A percentile compares a stretch with the other conserved stretches of the same genome.
Conservation (phyloP, 2,797 vertebrate species). For the Pampus argenteus region DNA sequence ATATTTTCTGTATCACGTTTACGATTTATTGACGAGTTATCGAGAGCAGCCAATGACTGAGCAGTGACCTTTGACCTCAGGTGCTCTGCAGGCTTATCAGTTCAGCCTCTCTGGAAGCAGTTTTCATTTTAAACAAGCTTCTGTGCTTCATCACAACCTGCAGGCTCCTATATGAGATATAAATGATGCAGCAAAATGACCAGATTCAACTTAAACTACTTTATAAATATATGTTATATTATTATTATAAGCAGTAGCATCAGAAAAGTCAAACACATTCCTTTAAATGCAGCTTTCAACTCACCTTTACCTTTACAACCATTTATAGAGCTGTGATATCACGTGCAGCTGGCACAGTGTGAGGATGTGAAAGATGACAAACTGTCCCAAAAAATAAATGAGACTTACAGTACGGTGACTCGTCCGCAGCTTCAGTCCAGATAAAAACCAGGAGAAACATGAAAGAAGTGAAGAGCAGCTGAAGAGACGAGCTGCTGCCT, state of each 20-base stretch:
- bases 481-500: conserved; percentile 38
- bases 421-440: conserved; percentile 6
- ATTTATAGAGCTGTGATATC: background rate
- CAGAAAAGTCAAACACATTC: background rate
- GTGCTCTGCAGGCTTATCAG: background rate
- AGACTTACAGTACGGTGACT: conserved; percentile 55
- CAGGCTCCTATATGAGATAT: background rate
- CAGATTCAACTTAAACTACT: background rate
- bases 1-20: too few species aligned
- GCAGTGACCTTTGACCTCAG: background rate
- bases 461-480: conserved; percentile 9
- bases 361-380: conserved; percentile 10
- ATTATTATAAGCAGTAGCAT: background rate
- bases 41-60: too few species aligned
- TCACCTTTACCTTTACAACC: too few species aligned
- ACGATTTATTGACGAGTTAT: too few species aligned
- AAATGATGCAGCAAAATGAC: background rate
- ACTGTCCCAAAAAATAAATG: background rate
- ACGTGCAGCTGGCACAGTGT: background rate
- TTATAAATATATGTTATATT: background rate
- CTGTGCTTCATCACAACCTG: background rate
- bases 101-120: background rate
- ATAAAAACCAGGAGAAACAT: conserved; percentile 42
- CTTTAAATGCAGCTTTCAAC: too few species aligned
- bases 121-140: background rate